phyloP scores from a whole-genome alignment of 2,888 invertebrate genomes.

The Drosophila imparisetae region DNA sequence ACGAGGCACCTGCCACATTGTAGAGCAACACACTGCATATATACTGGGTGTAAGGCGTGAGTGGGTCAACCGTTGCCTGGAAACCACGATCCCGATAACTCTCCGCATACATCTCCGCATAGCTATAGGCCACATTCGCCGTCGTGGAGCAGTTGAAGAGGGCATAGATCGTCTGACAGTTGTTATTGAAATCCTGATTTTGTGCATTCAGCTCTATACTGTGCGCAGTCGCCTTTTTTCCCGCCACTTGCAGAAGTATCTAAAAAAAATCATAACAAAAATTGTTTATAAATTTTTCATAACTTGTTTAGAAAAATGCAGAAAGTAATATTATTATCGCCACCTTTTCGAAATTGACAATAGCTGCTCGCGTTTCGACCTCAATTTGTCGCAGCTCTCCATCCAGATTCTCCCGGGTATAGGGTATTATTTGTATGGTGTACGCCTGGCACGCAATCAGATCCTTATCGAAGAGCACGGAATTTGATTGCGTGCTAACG shows the following conservation, averaged over 20 bases:
- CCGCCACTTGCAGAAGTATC: slow-evolving; percentile 41
- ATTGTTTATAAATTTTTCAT: background rate
- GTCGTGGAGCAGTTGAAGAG: slow-evolving; percentile 72
- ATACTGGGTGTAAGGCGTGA: slow-evolving; percentile 80
- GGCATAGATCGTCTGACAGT: slow-evolving; percentile 81
- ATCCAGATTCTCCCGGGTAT: slow-evolving; percentile 69
- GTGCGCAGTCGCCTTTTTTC: slow-evolving; percentile 53
- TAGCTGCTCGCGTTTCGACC: slow-evolving; percentile 68
- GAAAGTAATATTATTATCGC: background rate
- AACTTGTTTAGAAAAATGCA: background rate
- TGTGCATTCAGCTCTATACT: slow-evolving; percentile 77
- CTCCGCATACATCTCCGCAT: slow-evolving; percentile 75
- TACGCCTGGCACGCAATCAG: slow-evolving; percentile 81
- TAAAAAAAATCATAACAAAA: slow-evolving; percentile 1
- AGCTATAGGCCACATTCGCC: slow-evolving; percentile 36
- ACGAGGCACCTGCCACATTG: slow-evolving; percentile 79
- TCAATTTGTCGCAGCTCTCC: slow-evolving; percentile 69
- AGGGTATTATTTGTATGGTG: slow-evolving; percentile 81
- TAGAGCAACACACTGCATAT: slow-evolving; percentile 73
- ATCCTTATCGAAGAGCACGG: slow-evolving; percentile 56
- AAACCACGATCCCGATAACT: slow-evolving; percentile 77
- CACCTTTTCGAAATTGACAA: slow-evolving; percentile 61
- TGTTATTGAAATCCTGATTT: slow-evolving; percentile 75
- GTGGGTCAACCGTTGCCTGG: slow-evolving; percentile 73
- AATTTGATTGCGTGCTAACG: slow-evolving; percentile 54